Base-by-base conservation (phyloP, 2,888 invertebrate genomes). In the Pedicia rivosa region DNA sequence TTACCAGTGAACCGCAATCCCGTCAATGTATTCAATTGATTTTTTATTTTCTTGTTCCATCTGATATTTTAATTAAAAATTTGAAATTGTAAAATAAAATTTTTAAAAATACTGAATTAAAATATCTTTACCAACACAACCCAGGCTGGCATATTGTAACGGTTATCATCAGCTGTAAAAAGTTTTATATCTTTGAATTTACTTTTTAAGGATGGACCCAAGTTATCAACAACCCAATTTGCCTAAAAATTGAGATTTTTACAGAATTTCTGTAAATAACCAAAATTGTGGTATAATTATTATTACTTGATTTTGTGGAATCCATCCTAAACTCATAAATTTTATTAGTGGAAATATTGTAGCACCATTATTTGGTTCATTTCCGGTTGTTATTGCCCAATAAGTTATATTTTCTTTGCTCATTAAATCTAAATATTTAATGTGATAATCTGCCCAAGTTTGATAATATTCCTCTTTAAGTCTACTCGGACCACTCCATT, bases 301-400 rank as follows among this genome's bases (percentile, higher is more conserved):
- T 25, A 9, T 13, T 51, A 67, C 72, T 55, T 71, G 55, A 37
- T 68, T 61, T n/a, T 52, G 46, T 0, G 83, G 70, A 3, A 68
- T 68, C 78, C 83, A 87, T 13, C 78, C 83, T 58, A 90, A 62
- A 7, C 76, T 70, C 56, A 84, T 84, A 52, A 86, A 81, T 6
- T 57, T 53, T 37, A 57, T 52, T 2, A 56, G 57, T 40, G 66
- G 48, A 0, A 70, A 69, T 1, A 72, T 39, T 1, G 72, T 39
- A 3, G 72, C 60, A 8, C 75, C 75, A 50, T 78, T 75, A 5
- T 70, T 50, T 0, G 92, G 91, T 54, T 92, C 91, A 54, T 92
- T 92, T 19, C 87, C 84, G 0, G 83, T 79, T 1, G 90, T 82
- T 20, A 91, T 61, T 0, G 77, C 84, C 91, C 91, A 94, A 44